Base-by-base conservation (phyloP, 2,797 vertebrate species). In the Natrix natrix region DNA sequence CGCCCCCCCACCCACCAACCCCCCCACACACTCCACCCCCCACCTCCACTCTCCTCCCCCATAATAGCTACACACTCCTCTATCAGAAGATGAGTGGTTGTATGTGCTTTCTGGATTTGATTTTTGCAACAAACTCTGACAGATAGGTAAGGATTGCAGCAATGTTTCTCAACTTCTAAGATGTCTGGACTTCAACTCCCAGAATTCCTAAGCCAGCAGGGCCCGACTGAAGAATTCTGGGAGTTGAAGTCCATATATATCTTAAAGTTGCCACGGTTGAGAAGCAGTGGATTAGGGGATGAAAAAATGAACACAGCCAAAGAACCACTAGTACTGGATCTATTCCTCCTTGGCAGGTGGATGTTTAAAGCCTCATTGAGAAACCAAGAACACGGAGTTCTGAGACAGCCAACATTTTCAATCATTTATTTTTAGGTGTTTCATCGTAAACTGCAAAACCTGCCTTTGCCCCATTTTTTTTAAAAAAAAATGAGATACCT, bases 401-500 rank as follows among this genome's bases (percentile, higher is more conserved):
- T 60, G 12, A n/a, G 26, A 56, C 14, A 87, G 24, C 54, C 24
- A 48, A 26, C 1, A 17, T 57, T 57, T 28, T 12, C 11, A 37
- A 43, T 37, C 55, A n/a, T 3, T 16, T 90, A 32, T 69, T 57
- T 60, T n/a, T 48, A 90, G 57, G 52, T 10, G n/a, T 32, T 74
- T 88, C 43, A 83, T 63, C 1, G 5, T 37, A 17, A 8, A 37
- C 60, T 22, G 60, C 37, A 89, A 90, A 26, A 55, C 20, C 55
- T 5, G 59, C 1, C 0, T 11, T 2, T 0, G 2, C 26, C 90
- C 59, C 90, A 3, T 26, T 95, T 60, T 37, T 37, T 2, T 48
- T 48, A 17, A n/a, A n/a, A n/a, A n/a, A 60, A 91, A 93, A 59
- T 0, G 4, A 83, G 74, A 83, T 95, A 99, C 99, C 98, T 99